These are phyloP conservation scores for Trichomycterus rosablanca DNA, from an alignment of 2,113 vertebrate species.

Conservation along the genomic window DNA sequence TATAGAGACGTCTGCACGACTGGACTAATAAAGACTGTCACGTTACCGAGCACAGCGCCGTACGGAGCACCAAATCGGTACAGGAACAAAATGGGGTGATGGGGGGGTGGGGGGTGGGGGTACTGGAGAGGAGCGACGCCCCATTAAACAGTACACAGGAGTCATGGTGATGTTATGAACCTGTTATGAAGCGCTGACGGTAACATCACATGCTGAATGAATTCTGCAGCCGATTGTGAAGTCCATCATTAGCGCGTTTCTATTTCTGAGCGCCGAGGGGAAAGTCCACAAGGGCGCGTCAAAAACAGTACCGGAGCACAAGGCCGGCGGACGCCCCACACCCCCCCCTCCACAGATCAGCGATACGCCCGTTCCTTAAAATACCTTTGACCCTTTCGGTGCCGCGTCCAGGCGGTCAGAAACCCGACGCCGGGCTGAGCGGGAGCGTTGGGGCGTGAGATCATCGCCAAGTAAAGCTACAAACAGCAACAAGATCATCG, in stretches of 20 bases:
- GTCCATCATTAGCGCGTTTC: background rate
- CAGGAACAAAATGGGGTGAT: too few relatives aligned
- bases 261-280: constrained; percentile 6
- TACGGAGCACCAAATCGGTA: too few relatives aligned
- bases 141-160: too few relatives aligned
- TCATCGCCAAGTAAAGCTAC: constrained; percentile 57
- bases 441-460: constrained; percentile 52
- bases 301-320: constrained; percentile 20
- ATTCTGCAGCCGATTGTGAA: constrained; percentile 14
- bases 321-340: constrained; percentile 6
- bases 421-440: constrained; percentile 45
- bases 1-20: too few relatives aligned
- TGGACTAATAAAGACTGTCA: too few relatives aligned
- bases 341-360: constrained; percentile 36
- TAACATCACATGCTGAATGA: constrained; percentile 13
- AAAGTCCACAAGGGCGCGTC: constrained; percentile 17
- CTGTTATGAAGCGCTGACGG: too few relatives aligned
- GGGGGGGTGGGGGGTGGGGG: too few relatives aligned
- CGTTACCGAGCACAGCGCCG: too few relatives aligned
- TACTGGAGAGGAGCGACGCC: too few relatives aligned
- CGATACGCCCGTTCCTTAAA: constrained; percentile 60
- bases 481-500: constrained; percentile 60
- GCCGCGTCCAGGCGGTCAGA: constrained; percentile 38
- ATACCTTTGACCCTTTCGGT: constrained; percentile 57
- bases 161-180: too few relatives aligned